phyloP scores from a whole-genome alignment of 2,113 vertebrate genomes.

The Pelobates fuscus region DNA sequence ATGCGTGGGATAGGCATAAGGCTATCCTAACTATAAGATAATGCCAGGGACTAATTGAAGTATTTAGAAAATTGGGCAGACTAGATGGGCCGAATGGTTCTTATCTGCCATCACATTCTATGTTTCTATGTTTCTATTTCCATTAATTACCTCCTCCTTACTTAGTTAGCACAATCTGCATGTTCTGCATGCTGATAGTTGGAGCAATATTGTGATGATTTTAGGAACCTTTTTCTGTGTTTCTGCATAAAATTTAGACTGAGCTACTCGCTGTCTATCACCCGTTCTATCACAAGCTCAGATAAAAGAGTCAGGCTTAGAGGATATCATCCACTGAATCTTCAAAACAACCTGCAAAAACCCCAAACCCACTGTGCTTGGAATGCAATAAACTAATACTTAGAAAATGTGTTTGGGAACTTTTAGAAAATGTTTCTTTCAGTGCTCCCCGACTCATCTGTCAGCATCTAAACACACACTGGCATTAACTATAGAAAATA shows the following conservation, averaged over 20 bases:
- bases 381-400: slow-evolving; percentile 42
- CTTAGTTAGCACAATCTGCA: no score
- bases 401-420: slow-evolving; percentile 45
- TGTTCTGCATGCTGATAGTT: no score
- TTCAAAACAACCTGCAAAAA: slow-evolving; percentile 3
- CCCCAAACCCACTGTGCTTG: slow-evolving; percentile 30
- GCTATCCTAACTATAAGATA: no score
- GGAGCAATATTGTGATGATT: no score
- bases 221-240: no score
- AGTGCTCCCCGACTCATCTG: slow-evolving; percentile 30
- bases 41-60: no score
- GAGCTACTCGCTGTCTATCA: slow-evolving; percentile 16
- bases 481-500: slow-evolving; percentile 23
- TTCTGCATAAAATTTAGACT: neutral
- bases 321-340: slow-evolving; percentile 17
- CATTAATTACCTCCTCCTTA: no score
- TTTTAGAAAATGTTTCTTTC: slow-evolving; percentile 48
- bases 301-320: slow-evolving; percentile 33
- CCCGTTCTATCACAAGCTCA: slow-evolving; percentile 5
- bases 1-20: no score
- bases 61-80: no score
- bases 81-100: no score
- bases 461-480: slow-evolving; percentile 49
- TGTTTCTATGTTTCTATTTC: no score
- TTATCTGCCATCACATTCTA: no score